Evolutionary conservation across 2,888 invertebrate species (phyloP).

Genomic region (Chymomyza procnemis): DNA sequence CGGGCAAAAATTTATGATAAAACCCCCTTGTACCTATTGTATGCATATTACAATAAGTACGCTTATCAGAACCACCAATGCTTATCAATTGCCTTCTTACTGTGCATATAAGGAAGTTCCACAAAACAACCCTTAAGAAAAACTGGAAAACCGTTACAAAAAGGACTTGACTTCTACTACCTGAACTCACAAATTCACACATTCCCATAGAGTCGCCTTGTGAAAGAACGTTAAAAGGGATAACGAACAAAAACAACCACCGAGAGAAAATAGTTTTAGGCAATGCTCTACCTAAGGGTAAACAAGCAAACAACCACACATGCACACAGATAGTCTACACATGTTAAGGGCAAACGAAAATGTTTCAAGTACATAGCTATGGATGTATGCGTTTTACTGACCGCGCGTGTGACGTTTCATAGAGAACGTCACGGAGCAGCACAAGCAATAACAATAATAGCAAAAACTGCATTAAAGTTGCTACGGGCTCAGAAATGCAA

Average conservation of each 20-base stretch:
- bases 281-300: constrained; percentile 50
- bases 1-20: too few relatives aligned
- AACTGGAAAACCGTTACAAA: constrained; percentile 51
- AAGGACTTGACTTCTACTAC: constrained; percentile 34
- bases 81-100: not conserved
- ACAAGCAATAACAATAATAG: constrained; percentile 36
- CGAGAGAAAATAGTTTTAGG: constrained; percentile 32
- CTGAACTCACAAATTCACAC: constrained; percentile 7
- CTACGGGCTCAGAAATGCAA: constrained; percentile 40
- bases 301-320: constrained; percentile 43
- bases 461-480: constrained; percentile 5
- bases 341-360: constrained; percentile 26
- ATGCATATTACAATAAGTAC: not conserved
- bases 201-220: constrained; percentile 13
- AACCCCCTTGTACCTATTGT: not conserved
- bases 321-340: constrained; percentile 9
- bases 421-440: constrained; percentile 54
- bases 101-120: not conserved
- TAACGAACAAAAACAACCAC: constrained; percentile 22
- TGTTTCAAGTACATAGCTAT: constrained; percentile 45
- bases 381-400: constrained; percentile 13
- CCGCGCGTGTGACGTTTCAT: constrained; percentile 43
- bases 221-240: constrained; percentile 5
- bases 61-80: not conserved
- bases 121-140: constrained; percentile 1